Evolutionary conservation across 2,797 vertebrate species (phyloP).

Genomic region (Craterocephalus amniculus): DNA sequence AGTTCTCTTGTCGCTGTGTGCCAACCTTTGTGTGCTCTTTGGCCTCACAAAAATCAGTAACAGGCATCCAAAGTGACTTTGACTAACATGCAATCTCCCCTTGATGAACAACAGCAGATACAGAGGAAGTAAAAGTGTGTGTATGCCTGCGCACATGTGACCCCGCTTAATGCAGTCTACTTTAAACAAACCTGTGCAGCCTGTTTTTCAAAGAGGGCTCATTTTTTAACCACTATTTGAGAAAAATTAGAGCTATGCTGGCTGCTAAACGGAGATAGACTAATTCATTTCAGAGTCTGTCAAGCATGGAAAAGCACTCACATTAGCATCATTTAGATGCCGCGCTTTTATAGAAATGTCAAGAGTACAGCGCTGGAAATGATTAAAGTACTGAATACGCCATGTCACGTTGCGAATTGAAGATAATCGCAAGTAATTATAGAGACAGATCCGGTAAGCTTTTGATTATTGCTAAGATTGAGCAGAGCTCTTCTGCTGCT

Average conservation of each 20-base stretch:
- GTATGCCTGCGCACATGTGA: conserved; percentile 12
- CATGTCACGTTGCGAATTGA: conserved; percentile 51
- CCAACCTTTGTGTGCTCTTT: conserved; percentile 49
- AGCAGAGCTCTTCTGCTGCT: conserved; percentile 46
- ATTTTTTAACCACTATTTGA: conserved; percentile 56
- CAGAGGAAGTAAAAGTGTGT: conserved; percentile 34
- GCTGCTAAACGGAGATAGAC: conserved; percentile 62
- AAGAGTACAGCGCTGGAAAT: conserved; percentile 73
- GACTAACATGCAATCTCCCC: conserved; percentile 36
- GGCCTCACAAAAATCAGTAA: conserved; percentile 60
- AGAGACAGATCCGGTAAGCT: conserved; percentile 50
- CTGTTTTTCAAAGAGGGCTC: conserved; percentile 42
- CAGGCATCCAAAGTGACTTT: conserved; percentile 44
- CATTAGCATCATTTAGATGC: conserved; percentile 76
- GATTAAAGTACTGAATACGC: conserved; percentile 67
- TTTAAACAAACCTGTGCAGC: conserved; percentile 73
- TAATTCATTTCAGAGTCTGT: conserved; percentile 76
- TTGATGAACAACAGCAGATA: conserved; percentile 56
- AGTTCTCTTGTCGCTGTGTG: conserved; percentile 50
- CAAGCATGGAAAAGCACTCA: conserved; percentile 68
- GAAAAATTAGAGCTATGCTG: conserved; percentile 45
- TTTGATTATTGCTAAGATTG: conserved; percentile 52
- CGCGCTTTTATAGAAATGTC: conserved; percentile 76
- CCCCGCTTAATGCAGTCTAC: conserved; percentile 65
- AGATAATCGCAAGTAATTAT: conserved; percentile 69